Evolutionary conservation across 2,888 invertebrate genomes (phyloP).

Genomic region (Drosophila nigricruria): DNA sequence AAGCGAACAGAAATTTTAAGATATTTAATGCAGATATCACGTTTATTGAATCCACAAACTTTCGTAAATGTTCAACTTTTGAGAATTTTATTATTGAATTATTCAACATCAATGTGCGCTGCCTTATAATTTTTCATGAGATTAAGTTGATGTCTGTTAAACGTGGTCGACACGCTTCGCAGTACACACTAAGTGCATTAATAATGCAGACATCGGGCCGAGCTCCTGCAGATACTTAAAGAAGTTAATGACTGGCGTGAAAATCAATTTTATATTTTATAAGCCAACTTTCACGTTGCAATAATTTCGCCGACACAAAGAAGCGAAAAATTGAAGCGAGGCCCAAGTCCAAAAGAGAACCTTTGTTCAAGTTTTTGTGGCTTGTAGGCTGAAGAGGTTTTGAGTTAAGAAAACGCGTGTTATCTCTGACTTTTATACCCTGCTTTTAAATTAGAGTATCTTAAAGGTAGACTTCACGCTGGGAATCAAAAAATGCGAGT

Average conservation of each 20-base stretch:
- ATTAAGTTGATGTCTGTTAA: conserved; percentile 11
- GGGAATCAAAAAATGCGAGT: neutral
- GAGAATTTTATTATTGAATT: conserved; percentile 15
- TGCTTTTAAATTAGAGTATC: neutral
- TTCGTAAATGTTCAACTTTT: neutral
- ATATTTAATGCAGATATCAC: neutral
- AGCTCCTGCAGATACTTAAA: conserved; percentile 36
- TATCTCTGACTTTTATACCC: neutral
- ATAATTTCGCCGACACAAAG: conserved; percentile 38
- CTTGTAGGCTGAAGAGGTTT: neutral
- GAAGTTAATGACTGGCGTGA: conserved; percentile 72
- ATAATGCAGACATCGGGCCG: conserved; percentile 22
- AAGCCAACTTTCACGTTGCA: conserved; percentile 40
- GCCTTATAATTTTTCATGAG: conserved; percentile 10
- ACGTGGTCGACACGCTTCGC: conserved; percentile 1
- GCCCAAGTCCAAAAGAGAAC: conserved; percentile 39
- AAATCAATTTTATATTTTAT: conserved; percentile 75
- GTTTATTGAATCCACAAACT: neutral
- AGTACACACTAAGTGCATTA: conserved; percentile 14
- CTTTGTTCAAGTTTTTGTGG: conserved; percentile 44
- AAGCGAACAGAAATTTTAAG: neutral
- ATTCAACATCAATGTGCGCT: conserved; percentile 3
- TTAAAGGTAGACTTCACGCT: neutral
- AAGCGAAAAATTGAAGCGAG: conserved; percentile 16
- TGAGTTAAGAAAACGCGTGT: neutral